Base-by-base conservation (phyloP, 2,888 invertebrate species). In the Tolmerus cingulatus region DNA sequence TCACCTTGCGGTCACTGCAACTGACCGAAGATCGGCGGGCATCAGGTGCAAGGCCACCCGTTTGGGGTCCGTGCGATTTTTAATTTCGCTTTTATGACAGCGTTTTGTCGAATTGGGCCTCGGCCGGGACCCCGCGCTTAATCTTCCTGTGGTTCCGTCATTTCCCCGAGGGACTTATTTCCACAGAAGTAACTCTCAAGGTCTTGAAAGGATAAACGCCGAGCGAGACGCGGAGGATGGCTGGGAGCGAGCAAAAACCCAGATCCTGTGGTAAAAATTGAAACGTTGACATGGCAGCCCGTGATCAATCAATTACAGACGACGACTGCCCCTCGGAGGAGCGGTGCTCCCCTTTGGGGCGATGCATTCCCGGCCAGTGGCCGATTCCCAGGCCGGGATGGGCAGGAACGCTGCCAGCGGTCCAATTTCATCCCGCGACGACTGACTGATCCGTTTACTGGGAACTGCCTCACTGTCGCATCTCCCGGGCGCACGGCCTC, bases 271-370 rank as follows among this genome's bases (percentile, higher is more conserved):
- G 85, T 85, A 85, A 85, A 85, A 85, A 85, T 85, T 85, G 85
- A 85, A 85, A 85, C 46, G 85, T 85, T 85, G 85, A 85, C 85
- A 85, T 85, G 85, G 74, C 85, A 85, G 85, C n/a, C 74, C 85
- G 46, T 85, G 85, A 85, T 85, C 85, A 85, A 85, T 85, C 85
- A 85, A 85, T 85, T 85, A 85, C 85, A 85, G 74, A 74, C 51
- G 85, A 74, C 74, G 74, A 85, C 85, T 85, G 46, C 85, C 40
- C 30, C 23, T 74, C 43, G 30, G 74, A 74, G 40, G 37, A 34
- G 7, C 1, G n/a, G 1, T 0, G n/a, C 16, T 23, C 74, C 46
- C 43, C 46, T 85, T 85, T n/a, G 43, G 74, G 8, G 19, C 7
- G 51, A 43, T 34, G n/a, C 74, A 30, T 74, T 51, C 19, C 40